Percentiles rank a stretch among this genome's conserved stretches.
Evolutionary conservation across 2,888 invertebrate species (phyloP).

Genomic region (Operophtera brumata): DNA sequence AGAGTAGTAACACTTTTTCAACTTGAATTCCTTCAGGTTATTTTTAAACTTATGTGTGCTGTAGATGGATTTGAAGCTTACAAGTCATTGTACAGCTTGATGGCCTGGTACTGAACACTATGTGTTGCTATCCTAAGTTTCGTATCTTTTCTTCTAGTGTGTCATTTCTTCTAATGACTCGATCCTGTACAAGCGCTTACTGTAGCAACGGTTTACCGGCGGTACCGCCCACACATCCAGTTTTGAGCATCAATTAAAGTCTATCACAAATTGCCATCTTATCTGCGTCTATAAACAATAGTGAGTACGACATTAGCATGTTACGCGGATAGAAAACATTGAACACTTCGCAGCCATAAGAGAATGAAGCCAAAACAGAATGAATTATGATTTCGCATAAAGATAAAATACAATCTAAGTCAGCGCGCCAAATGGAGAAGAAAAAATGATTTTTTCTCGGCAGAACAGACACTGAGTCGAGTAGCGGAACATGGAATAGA

Average conservation of each 20-base stretch:
- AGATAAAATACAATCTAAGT: slow-evolving; percentile 78
- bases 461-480: slow-evolving; percentile 56
- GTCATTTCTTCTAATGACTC: too few relatives aligned
- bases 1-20: too few relatives aligned
- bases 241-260: slow-evolving; percentile 48
- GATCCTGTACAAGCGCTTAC: too few relatives aligned
- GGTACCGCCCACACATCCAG: slow-evolving; percentile 20
- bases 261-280: slow-evolving; percentile 56
- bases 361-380: slow-evolving; percentile 67
- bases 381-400: slow-evolving; percentile 78
- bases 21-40: too few relatives aligned
- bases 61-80: too few relatives aligned
- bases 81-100: too few relatives aligned
- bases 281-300: slow-evolving; percentile 63
- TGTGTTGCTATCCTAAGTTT: too few relatives aligned
- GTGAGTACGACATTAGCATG: slow-evolving; percentile 62
- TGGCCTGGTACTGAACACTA: too few relatives aligned
- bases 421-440: slow-evolving; percentile 70
- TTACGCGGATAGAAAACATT: slow-evolving; percentile 63
- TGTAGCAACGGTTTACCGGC: not conserved
- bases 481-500: slow-evolving; percentile 57
- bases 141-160: too few relatives aligned
- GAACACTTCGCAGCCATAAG: slow-evolving; percentile 62
- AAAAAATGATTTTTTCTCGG: slow-evolving; percentile 72
- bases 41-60: too few relatives aligned